A percentile compares a stretch with the other conserved stretches of the same genome.
Evolutionary conservation across 2,113 vertebrate genomes (phyloP).

Genomic region (Antennarius striatus): DNA sequence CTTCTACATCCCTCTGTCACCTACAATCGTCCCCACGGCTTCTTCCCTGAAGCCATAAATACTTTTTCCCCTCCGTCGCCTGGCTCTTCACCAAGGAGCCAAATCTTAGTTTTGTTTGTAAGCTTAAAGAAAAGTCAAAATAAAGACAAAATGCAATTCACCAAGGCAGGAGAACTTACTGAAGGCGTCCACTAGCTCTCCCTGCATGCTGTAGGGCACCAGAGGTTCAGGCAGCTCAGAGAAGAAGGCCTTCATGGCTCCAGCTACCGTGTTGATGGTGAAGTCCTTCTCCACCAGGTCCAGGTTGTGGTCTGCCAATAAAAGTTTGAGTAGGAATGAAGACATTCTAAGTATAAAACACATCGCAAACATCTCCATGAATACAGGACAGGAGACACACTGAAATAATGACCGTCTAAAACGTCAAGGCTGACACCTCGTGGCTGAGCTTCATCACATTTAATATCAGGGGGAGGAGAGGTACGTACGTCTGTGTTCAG

Average conservation of each 20-base stretch:
- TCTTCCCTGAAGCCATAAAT: slow-evolving; percentile 21
- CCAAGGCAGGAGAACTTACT: slow-evolving; percentile 84
- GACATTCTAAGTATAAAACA: slow-evolving; percentile 6
- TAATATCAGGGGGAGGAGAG: too few species aligned
- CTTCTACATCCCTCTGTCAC: slow-evolving; percentile 43
- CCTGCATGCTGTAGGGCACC: slow-evolving; percentile 92
- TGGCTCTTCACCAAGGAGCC: slow-evolving; percentile 19
- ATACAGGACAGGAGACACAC: background rate
- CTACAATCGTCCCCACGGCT: slow-evolving; percentile 41
- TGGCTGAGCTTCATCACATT: too few species aligned
- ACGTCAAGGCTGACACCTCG: too few species aligned
- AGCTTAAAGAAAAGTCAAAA: slow-evolving; percentile 57
- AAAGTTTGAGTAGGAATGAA: background rate
- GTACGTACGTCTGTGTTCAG: too few species aligned
- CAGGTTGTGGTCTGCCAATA: slow-evolving; percentile 83
- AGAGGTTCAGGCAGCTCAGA: slow-evolving; percentile 92
- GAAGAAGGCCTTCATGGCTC: slow-evolving; percentile 98
- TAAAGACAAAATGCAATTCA: slow-evolving; percentile 43
- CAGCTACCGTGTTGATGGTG: slow-evolving; percentile 91
- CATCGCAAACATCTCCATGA: background rate
- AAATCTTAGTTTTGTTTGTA: slow-evolving; percentile 69
- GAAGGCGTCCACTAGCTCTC: slow-evolving; percentile 91
- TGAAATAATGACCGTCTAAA: background rate
- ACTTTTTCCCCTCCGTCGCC: slow-evolving; percentile 16
- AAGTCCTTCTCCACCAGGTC: slow-evolving; percentile 95